Evolutionary conservation across 2,888 invertebrate species (phyloP).

Genomic region (Odontothrips loti): DNA sequence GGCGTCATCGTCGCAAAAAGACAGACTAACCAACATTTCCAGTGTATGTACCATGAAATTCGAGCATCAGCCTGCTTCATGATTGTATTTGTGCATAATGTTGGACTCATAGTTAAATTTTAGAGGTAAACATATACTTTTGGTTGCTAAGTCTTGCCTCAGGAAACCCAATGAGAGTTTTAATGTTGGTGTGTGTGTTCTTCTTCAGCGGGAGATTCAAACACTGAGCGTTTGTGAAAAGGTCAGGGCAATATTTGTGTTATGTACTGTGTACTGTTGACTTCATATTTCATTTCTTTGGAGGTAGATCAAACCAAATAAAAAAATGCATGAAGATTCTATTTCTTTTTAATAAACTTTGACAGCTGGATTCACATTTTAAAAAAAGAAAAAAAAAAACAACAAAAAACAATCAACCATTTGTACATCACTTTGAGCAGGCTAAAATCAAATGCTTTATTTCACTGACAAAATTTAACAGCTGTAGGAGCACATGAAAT

Average conservation of each 20-base stretch:
- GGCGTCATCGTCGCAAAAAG: not conserved
- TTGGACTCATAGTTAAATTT: too few species aligned
- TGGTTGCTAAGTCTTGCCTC: too few species aligned
- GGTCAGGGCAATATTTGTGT: too few species aligned
- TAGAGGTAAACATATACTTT: too few species aligned
- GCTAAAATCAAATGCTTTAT: conserved; percentile 19
- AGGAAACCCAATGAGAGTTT: too few species aligned
- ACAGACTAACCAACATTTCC: not conserved
- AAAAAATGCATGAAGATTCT: not conserved
- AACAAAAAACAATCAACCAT: not conserved
- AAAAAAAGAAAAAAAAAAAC: not conserved
- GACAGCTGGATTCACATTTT: conserved; percentile 22
- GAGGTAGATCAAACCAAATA: not conserved
- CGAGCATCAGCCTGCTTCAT: too few species aligned
- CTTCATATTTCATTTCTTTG: too few species aligned
- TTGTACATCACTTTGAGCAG: conserved; percentile 7
- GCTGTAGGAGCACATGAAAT: not conserved
- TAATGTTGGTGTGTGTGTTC: too few species aligned
- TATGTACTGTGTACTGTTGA: too few species aligned
- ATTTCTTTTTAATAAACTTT: conserved; percentile 7
- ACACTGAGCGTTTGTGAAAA: too few species aligned
- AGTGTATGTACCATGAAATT: not conserved
- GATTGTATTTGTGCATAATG: too few species aligned
- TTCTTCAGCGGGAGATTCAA: too few species aligned
- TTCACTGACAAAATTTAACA: not conserved